A percentile compares a stretch with the other conserved stretches of the same genome.
These are phyloP conservation scores for Indri indri DNA, from an alignment of 2,113 vertebrate genomes.

Conservation along the genomic window DNA sequence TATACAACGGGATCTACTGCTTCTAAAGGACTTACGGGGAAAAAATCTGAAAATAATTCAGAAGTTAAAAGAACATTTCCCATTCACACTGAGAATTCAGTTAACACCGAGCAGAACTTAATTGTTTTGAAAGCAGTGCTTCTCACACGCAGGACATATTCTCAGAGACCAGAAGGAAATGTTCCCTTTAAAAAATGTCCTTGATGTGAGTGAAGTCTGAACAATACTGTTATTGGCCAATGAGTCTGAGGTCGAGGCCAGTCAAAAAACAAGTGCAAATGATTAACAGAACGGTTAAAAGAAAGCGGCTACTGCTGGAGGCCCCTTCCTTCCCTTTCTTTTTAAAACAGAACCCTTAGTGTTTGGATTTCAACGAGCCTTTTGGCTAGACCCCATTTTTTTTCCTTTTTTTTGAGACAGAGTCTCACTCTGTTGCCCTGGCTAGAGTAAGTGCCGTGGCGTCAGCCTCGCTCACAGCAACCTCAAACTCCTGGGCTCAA, in stretches of 20 bases:
- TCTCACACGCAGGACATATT: background rate
- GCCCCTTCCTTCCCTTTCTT: background rate
- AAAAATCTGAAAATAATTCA: background rate
- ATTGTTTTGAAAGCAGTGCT: background rate
- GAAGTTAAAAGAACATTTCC: background rate
- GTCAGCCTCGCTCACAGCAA: too few species aligned
- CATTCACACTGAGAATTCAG: background rate
- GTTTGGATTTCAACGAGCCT: too few species aligned
- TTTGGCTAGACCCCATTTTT: too few species aligned
- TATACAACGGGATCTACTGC: background rate
- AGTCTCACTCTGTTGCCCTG: too few species aligned
- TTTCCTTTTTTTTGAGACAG: too few species aligned
- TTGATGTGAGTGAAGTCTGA: background rate
- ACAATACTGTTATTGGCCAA: background rate
- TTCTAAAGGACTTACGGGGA: background rate
- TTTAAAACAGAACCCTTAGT: background rate
- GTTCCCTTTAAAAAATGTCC: background rate
- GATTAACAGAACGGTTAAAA: background rate
- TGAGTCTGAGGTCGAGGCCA: background rate
- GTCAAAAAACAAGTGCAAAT: background rate
- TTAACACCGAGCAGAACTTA: background rate
- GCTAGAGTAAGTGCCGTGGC: too few species aligned
- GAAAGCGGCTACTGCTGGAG: background rate
- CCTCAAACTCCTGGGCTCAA: too few species aligned
- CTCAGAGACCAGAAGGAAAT: background rate